Conservation (phyloP, 2,888 invertebrate genomes). For the Parnassius apollo region DNA sequence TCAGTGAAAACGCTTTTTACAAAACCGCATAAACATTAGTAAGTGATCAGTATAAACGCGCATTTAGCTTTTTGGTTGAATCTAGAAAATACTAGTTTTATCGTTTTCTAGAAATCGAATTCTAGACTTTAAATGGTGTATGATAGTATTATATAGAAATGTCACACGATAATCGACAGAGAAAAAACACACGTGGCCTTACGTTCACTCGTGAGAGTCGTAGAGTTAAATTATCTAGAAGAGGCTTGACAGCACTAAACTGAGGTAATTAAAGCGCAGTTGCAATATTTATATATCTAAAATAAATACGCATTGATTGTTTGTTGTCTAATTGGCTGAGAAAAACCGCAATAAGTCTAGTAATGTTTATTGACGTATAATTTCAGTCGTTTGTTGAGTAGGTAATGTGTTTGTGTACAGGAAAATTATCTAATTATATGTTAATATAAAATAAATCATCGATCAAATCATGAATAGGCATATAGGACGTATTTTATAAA, state of each 20-base stretch:
- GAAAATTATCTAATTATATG: too few relatives aligned
- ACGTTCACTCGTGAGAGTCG: conserved; percentile 45
- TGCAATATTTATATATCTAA: not conserved
- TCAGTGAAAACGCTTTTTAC: too few relatives aligned
- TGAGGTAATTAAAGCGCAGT: not conserved
- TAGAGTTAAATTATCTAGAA: conserved; percentile 29
- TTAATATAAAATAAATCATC: too few relatives aligned
- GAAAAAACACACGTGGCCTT: conserved; percentile 45
- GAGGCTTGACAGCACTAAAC: conserved; percentile 7
- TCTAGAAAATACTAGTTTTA: conserved; percentile 17
- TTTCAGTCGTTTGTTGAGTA: too few relatives aligned
- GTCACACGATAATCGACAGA: conserved; percentile 22
- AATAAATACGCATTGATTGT: not conserved
- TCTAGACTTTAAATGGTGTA: not conserved
- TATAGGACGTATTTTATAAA: too few relatives aligned
- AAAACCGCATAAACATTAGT: too few relatives aligned
- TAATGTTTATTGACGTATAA: too few relatives aligned
- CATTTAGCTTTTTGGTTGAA: conserved; percentile 1
- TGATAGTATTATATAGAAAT: conserved; percentile 26
- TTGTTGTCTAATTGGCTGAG: not conserved
- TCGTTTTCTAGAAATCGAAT: conserved; percentile 23
- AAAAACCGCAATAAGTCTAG: too few relatives aligned
- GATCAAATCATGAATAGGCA: too few relatives aligned
- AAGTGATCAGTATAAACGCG: too few relatives aligned
- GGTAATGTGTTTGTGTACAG: too few relatives aligned